Conservation (phyloP, 2,113 vertebrate species). For the Ptyas mucosa region DNA sequence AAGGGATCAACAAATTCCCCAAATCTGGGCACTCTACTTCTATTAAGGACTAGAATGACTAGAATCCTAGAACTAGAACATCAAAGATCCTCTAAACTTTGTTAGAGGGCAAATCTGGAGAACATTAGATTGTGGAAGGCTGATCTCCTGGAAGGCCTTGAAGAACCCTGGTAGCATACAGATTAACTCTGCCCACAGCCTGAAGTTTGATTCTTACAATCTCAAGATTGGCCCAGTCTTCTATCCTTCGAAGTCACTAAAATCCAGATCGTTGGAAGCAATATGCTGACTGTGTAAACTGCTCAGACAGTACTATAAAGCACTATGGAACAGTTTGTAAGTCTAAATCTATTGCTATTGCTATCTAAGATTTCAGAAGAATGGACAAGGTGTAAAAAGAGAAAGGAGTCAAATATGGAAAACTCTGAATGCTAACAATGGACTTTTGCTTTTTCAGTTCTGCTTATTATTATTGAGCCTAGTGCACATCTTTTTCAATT, state of each 20-base stretch:
- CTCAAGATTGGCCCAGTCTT: too few species aligned
- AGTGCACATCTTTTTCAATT: not conserved
- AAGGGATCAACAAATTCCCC: not conserved
- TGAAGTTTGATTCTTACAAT: too few species aligned
- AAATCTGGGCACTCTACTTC: not conserved
- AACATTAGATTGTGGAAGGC: not conserved
- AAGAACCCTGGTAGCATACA: too few species aligned
- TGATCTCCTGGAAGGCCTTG: not conserved
- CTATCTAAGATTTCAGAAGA: not conserved
- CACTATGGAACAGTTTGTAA: too few species aligned
- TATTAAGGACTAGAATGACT: not conserved
- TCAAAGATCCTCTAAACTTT: too few species aligned
- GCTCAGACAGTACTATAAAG: too few species aligned
- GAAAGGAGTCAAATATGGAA: too few species aligned
- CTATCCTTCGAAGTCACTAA: too few species aligned
- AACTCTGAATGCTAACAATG: not conserved
- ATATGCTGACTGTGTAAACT: too few species aligned
- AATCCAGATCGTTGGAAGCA: too few species aligned
- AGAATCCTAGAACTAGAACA: not conserved
- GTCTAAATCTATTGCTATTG: too few species aligned
- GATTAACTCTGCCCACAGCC: too few species aligned
- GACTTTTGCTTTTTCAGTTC: not conserved
- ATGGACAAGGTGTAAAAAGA: not conserved
- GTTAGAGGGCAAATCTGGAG: not conserved
- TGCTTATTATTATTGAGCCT: not conserved